Evolutionary conservation across 2,888 invertebrate species (phyloP).

Genomic region (Physocephala rufipes): DNA sequence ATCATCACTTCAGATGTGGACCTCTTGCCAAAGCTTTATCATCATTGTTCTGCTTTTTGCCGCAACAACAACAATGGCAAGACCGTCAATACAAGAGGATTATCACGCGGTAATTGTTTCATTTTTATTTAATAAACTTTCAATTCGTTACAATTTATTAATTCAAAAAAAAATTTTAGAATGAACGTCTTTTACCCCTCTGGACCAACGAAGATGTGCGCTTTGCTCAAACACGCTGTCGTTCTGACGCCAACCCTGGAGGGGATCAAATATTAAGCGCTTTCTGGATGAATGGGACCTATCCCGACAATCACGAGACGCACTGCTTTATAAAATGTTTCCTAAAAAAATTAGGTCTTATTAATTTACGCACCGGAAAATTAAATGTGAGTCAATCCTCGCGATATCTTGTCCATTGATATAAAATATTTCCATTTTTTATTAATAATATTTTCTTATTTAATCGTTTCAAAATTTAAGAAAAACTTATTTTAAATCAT

Average conservation of each 20-base stretch:
- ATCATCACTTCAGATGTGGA: too few relatives aligned
- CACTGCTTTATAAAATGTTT: conserved; percentile 55
- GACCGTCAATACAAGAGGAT: neutral
- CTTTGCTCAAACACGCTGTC: conserved; percentile 47
- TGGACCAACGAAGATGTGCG: conserved; percentile 46
- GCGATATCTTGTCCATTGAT: neutral
- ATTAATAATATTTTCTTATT: too few relatives aligned
- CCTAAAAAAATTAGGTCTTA: conserved; percentile 52
- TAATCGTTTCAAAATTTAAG: too few relatives aligned
- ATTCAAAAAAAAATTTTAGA: too few relatives aligned
- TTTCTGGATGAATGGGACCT: conserved; percentile 46
- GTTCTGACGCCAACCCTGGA: conserved; percentile 40
- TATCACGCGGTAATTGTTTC: neutral
- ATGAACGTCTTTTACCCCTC: neutral
- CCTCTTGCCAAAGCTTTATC: neutral
- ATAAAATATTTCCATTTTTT: neutral
- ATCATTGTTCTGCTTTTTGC: neutral
- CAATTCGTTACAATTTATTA: too few relatives aligned
- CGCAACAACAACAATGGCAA: neutral
- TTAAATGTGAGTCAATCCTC: conserved; percentile 47
- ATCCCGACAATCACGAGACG: conserved; percentile 50
- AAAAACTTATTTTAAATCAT: too few relatives aligned
- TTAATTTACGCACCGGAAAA: conserved; percentile 48
- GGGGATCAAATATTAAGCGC: neutral
- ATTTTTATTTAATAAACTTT: too few relatives aligned